Evolutionary conservation across 2,888 invertebrate genomes (phyloP).

Genomic region (Brachylomia viminalis): DNA sequence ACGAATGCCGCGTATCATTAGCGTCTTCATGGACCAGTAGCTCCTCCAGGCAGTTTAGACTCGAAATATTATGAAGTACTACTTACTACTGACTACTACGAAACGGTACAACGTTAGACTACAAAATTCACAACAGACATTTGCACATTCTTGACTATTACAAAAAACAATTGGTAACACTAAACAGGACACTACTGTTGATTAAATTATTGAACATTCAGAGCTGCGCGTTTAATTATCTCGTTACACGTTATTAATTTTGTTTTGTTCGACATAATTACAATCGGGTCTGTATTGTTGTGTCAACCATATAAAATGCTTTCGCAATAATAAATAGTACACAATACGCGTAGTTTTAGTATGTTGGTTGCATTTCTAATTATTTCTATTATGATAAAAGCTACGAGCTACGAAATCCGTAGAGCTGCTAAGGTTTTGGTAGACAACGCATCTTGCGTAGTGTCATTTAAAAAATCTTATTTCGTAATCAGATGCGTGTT

Average conservation of each 20-base stretch:
- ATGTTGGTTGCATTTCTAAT: neutral
- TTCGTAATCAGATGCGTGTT: neutral
- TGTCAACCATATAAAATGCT: neutral
- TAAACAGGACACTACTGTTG: neutral
- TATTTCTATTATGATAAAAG: neutral
- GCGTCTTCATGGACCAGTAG: too few relatives aligned
- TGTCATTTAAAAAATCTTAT: neutral
- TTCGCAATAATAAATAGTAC: neutral
- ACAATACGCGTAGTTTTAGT: neutral
- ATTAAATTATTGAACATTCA: neutral
- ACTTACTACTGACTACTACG: neutral
- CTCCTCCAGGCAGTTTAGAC: too few relatives aligned
- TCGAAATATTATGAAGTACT: too few relatives aligned
- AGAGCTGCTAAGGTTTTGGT: conserved; percentile 31
- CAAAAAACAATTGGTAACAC: neutral
- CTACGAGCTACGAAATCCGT: conserved; percentile 32
- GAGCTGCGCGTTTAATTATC: neutral
- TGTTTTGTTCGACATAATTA: neutral
- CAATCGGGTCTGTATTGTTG: neutral
- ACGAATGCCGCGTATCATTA: too few relatives aligned
- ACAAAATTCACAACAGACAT: neutral
- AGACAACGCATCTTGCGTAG: conserved; percentile 8
- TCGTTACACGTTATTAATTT: neutral
- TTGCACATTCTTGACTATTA: neutral
- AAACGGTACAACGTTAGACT: neutral